Percentiles rank a stretch among this genome's conserved stretches.
Evolutionary conservation across 1,140 invertebrate genomes (phyloP).

Genomic region (Penaeus chinensis): DNA sequence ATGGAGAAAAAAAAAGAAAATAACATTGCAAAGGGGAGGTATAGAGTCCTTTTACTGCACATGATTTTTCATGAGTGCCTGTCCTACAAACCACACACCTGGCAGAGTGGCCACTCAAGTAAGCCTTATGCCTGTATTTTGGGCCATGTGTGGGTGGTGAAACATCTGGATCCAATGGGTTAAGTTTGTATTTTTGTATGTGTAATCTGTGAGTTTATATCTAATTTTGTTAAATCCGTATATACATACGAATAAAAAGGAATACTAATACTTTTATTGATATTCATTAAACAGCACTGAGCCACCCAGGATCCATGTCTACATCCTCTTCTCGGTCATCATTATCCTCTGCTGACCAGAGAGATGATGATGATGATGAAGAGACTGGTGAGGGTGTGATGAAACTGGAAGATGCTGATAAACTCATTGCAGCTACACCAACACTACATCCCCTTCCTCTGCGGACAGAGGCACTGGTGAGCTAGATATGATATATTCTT

Average conservation of each 20-base stretch:
- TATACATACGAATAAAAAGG: background rate
- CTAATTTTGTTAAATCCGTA: no score
- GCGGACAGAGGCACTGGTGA: conserved; percentile 64
- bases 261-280: background rate
- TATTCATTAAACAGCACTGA: conserved; percentile 62
- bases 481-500: background rate
- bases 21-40: no score
- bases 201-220: no score
- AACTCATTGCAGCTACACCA: conserved; percentile 50
- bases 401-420: conserved; percentile 60
- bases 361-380: conserved; percentile 58
- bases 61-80: no score
- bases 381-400: conserved; percentile 62
- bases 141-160: no score
- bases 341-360: conserved; percentile 59
- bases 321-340: conserved; percentile 65
- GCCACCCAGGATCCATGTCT: conserved; percentile 64
- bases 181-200: no score
- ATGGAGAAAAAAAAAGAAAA: no score
- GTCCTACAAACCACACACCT: no score
- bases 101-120: no score
- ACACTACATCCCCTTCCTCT: conserved; percentile 57
- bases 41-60: no score
- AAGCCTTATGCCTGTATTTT: no score
- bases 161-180: no score